phyloP scores from a whole-genome alignment of 2,797 vertebrate genomes.

The Platyrinchus mystaceus region DNA sequence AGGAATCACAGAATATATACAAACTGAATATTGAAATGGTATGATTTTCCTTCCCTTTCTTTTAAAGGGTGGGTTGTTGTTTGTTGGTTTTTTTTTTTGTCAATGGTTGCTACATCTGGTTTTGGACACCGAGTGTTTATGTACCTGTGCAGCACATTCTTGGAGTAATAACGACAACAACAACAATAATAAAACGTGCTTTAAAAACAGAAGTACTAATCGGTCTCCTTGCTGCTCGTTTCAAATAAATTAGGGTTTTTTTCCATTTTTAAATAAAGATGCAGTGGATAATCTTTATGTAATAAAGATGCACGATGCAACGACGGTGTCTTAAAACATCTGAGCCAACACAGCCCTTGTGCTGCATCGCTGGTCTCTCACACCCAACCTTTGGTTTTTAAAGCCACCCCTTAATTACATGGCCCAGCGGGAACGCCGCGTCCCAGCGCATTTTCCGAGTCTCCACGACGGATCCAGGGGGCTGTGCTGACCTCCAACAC shows the following conservation, averaged over 20 bases:
- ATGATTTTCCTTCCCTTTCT: neutral
- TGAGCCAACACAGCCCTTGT: neutral
- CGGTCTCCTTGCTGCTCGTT: neutral
- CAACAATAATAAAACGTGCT: neutral
- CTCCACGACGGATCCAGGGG: neutral
- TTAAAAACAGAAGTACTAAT: neutral
- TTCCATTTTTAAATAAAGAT: too few species aligned
- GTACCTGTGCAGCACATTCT: neutral
- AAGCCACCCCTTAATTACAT: slow-evolving; percentile 6
- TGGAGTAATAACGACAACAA: neutral
- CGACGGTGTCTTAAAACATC: neutral
- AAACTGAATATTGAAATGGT: slow-evolving; percentile 69
- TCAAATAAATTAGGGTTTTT: slow-evolving; percentile 13
- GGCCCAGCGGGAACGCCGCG: neutral
- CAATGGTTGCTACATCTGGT: slow-evolving; percentile 30
- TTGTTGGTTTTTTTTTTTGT: neutral
- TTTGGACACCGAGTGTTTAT: slow-evolving; percentile 26
- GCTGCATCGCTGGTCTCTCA: slow-evolving; percentile 2
- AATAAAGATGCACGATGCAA: neutral
- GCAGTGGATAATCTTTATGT: too few species aligned
- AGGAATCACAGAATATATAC: slow-evolving; percentile 59
- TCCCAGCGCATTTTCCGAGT: neutral
- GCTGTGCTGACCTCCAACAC: neutral
- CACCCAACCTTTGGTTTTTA: slow-evolving; percentile 43
- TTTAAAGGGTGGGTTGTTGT: neutral